A percentile compares a stretch with the other conserved stretches of the same genome.
Evolutionary conservation across 2,888 invertebrate genomes (phyloP).

Genomic region (Eucera pruinosa): DNA sequence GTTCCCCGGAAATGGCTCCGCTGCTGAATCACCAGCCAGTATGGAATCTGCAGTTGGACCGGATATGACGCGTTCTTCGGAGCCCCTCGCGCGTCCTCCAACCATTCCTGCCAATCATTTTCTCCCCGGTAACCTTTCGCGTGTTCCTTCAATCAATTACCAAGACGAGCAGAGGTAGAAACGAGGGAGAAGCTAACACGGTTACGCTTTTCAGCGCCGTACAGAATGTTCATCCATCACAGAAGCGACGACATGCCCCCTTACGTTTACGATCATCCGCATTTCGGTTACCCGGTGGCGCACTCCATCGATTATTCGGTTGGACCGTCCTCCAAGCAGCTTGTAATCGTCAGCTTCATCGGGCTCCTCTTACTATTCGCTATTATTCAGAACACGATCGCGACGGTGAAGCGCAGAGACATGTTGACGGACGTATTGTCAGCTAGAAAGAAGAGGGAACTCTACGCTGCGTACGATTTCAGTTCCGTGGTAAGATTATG

Average conservation of each 20-base stretch:
- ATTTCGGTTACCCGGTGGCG: slow-evolving; percentile 64
- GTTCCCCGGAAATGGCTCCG: slow-evolving; percentile 55
- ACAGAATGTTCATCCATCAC: slow-evolving; percentile 46
- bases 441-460: slow-evolving; percentile 76
- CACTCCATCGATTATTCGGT: slow-evolving; percentile 65
- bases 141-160: not conserved
- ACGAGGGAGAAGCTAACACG: not conserved
- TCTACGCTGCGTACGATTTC: slow-evolving; percentile 66
- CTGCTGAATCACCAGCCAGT: slow-evolving; percentile 36
- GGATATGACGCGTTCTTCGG: slow-evolving; percentile 53
- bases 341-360: slow-evolving; percentile 81
- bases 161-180: not conserved
- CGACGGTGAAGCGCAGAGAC: slow-evolving; percentile 77
- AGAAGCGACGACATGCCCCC: slow-evolving; percentile 58
- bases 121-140: slow-evolving; percentile 68
- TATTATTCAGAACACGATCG: slow-evolving; percentile 80
- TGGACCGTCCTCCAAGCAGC: slow-evolving; percentile 77
- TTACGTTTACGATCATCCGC: slow-evolving; percentile 66
- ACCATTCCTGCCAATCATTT: slow-evolving; percentile 70
- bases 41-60: slow-evolving; percentile 39
- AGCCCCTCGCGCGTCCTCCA: slow-evolving; percentile 30
- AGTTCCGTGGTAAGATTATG: slow-evolving; percentile 70
- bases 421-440: slow-evolving; percentile 77
- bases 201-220: slow-evolving; percentile 44
- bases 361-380: slow-evolving; percentile 81